Conservation (phyloP, 1,140 invertebrate species). For the Mamestra configurata region DNA sequence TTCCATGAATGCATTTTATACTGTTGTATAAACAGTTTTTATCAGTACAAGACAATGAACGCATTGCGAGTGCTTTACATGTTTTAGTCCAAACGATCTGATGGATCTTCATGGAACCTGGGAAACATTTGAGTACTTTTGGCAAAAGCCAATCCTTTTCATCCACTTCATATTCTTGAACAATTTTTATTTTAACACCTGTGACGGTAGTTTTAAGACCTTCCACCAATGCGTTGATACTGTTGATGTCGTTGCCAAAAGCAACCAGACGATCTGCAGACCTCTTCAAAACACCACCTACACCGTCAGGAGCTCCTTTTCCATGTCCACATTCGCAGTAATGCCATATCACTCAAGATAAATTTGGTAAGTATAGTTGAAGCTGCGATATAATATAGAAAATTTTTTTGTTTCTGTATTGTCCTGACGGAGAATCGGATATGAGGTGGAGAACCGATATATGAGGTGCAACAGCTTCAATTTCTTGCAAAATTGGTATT, state of each 20-base stretch:
- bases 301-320: background rate
- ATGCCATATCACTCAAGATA: background rate
- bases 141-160: background rate
- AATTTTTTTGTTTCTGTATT: too few relatives aligned
- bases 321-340: slow-evolving; percentile 6
- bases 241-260: background rate
- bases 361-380: background rate
- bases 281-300: background rate
- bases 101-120: background rate
- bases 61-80: background rate
- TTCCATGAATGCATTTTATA: background rate
- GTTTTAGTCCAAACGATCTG: background rate
- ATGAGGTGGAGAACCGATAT: too few relatives aligned
- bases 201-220: background rate
- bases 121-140: background rate
- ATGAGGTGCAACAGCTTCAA: too few relatives aligned
- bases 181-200: background rate
- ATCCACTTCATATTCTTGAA: background rate
- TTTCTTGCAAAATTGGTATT: too few relatives aligned
- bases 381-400: too few relatives aligned
- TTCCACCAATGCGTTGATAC: background rate
- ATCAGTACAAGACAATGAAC: background rate
- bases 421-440: too few relatives aligned
- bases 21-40: background rate
- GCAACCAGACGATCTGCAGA: background rate